These are phyloP conservation scores for Drosophila melanogaster DNA, from an alignment of 1,140 invertebrate species.

Conservation along the genomic window Release_6_plus_ISO1_MT NC_004354.4:2657001-2657500, in stretches of 20 bases:
- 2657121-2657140: neutral
- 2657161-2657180: constrained; percentile 2
- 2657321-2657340: neutral
- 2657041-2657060: neutral
- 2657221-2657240: constrained; percentile 30
- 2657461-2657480: constrained; percentile 8
- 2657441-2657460: constrained; percentile 7
- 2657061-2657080: too few species aligned
- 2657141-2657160: constrained; percentile 3
- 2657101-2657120: neutral
- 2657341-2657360: too few species aligned
- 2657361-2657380: too few species aligned
- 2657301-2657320: constrained; percentile 30
- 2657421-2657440: too few species aligned
- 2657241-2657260: constrained; percentile 8
- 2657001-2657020: neutral
- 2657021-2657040: neutral
- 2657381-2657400: neutral
- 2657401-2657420: neutral
- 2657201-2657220: constrained; percentile 59
- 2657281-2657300: constrained; percentile 24
- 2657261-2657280: neutral
- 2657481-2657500: constrained; percentile 16
- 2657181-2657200: constrained; percentile 19
- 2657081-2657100: neutral